Evolutionary conservation across 2,113 vertebrate genomes (phyloP), one percentile per base, ranked within the genome.

Genomic region (Manacus vitellinus): DNA sequence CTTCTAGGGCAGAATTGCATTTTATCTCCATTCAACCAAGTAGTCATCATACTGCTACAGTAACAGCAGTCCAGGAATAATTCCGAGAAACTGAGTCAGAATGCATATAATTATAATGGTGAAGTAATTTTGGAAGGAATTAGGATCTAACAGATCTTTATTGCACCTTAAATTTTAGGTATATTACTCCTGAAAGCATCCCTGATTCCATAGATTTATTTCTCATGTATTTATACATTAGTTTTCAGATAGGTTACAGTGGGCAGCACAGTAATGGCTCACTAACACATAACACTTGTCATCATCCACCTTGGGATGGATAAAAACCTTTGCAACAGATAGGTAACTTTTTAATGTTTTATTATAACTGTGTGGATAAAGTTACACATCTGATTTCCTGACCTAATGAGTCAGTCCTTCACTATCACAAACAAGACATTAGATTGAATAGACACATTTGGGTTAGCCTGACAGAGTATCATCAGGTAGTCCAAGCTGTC

Each of bases 11-110:
- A 93, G 83, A 94, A 79, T 28, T 35, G 47, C 15, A 82, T 95
- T 93, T 88, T 73, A 62, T 76, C 66, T 90, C 41, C 54, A 43
- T 90, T 95, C 71, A 93, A 76, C 30, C 58, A 92, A 83, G 54
- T 14, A 85, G 41, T 58, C 20, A 21, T 94, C 70, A 39, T 82
- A 61, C 21, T 47, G 67, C 89, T 79, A 47, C 18, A 76, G 35
- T 72, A 58, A 51, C 49, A 83, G 18, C 28, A 70, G 31, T 43
- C 30, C 47, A 62, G 72, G 52, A 87, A 8, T 61, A 77, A 85
- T 85, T 59, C 55, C 56, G 43, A 74, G 82, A 89, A 96, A 83
- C 55, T 30, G 51, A 94, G 79, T 85, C 70, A 82, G 43, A 70
- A 77, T n/a, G 33, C 41, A 33, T 41, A 0, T 76, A 66, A 72